Conservation (phyloP, 30 jellyfish, hydroid and myxozoan genomes). For the Cassiopea xamachana region DNA sequence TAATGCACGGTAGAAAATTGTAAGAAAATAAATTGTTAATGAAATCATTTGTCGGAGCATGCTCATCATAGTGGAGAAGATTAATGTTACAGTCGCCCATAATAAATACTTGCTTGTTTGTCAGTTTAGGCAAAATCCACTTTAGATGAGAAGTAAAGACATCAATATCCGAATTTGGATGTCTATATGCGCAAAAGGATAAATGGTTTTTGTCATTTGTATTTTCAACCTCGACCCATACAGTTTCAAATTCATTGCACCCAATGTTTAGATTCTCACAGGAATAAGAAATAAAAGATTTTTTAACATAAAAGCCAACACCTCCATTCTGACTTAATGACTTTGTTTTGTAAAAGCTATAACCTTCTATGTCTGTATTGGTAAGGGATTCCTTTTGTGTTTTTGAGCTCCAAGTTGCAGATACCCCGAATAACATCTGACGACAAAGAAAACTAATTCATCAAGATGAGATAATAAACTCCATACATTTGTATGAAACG, state of each 20-base stretch:
- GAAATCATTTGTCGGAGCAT: slow-evolving; percentile 23
- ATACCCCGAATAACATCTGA: slow-evolving; percentile 31
- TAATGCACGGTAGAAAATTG: slow-evolving; percentile 31
- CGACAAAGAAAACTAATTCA: slow-evolving; percentile 13
- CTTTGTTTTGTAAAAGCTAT: neutral
- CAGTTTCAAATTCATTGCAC: slow-evolving; percentile 24
- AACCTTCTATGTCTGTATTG: slow-evolving; percentile 22
- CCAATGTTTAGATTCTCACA: slow-evolving; percentile 7
- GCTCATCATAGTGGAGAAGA: slow-evolving; percentile 14
- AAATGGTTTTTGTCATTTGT: slow-evolving; percentile 9
- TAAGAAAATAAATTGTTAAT: slow-evolving; percentile 11
- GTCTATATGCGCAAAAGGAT: slow-evolving; percentile 17
- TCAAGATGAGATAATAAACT: slow-evolving; percentile 27
- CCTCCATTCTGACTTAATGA: slow-evolving; percentile 41
- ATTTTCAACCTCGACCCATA: slow-evolving; percentile 27
- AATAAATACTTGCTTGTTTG: slow-evolving; percentile 21
- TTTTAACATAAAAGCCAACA: slow-evolving; percentile 23
- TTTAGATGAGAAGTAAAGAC: slow-evolving; percentile 9
- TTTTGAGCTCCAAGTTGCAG: slow-evolving; percentile 18
- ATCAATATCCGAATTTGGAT: slow-evolving; percentile 16
- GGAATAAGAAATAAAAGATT: neutral
- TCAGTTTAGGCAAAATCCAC: neutral
- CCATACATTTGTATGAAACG: slow-evolving; percentile 21
- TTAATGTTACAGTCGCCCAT: slow-evolving; percentile 20
- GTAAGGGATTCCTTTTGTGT: slow-evolving; percentile 1